Evolutionary conservation across 2,888 invertebrate genomes (phyloP), one percentile per base, ranked within the genome.

Genomic region (Polia nebulosa): DNA sequence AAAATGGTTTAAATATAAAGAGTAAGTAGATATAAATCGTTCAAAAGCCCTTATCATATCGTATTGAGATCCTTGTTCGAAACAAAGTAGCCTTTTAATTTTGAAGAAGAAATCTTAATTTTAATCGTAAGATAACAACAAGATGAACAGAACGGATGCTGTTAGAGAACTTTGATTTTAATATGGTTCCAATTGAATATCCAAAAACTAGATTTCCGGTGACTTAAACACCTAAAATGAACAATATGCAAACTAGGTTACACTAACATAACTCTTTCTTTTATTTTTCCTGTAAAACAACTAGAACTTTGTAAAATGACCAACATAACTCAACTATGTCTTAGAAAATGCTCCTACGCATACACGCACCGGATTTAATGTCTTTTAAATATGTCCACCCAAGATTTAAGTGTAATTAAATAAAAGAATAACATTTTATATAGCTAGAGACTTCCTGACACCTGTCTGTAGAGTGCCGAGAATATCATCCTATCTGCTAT

Each of bases 381-480:
- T 61, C 36, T 72, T 73, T 82, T 66, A 73, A 78, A 73, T 63
- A 73, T 70, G 75, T 77, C 81, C 75, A 80, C 62, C 41, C n/a
- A 74, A 75, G 77, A 80, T 78, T 83, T 78, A 80, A 76, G 68
- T 77, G 81, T 75, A 83, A 87, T 88, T 86, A 88, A 88, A 86
- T 82, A 79, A 81, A 83, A 81, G 79, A 71, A 63, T 68, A 73
- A 66, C 65, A 25, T 69, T 73, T 68, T 82, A 70, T 68, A 74
- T 57, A 64, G 62, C 70, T 82, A 73, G 72, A 62, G 32, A 72
- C 77, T 86, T 86, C 85, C 85, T 84, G 70, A 86, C 88, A 88
- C 87, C 89, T 87, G 90, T 80, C 83, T 49, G 70, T 76, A 64
- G 72, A 78, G 34, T 77, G 80, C 72, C 56, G 63, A 82, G 88